Evolutionary conservation across 2,888 invertebrate species (phyloP).

Genomic region (Hyposoter didymator): DNA sequence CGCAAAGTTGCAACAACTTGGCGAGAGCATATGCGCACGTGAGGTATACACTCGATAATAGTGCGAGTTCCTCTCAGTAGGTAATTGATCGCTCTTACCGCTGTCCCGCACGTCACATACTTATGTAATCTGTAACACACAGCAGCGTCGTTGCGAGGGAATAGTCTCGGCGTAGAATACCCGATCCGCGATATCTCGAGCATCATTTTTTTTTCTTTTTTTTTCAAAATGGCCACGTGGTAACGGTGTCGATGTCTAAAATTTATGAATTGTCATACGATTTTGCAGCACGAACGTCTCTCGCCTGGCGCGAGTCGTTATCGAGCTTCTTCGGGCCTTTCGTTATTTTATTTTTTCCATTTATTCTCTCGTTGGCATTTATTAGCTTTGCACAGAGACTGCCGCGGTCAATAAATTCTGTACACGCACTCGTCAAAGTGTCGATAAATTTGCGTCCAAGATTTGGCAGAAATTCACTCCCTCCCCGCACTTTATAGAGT

Average conservation of each 20-base stretch:
- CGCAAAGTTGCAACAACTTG: constrained; percentile 26
- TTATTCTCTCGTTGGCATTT: not conserved
- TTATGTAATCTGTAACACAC: constrained; percentile 63
- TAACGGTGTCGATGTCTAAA: not conserved
- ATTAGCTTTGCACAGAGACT: not conserved
- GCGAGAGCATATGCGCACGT: constrained; percentile 19
- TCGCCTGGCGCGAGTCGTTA: not conserved
- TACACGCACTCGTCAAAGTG: constrained; percentile 25
- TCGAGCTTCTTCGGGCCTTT: constrained; percentile 2
- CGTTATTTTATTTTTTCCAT: constrained; percentile 5
- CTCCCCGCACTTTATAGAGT: not conserved
- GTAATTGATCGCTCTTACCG: constrained; percentile 69
- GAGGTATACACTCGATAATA: constrained; percentile 6
- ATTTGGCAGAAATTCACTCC: constrained; percentile 38
- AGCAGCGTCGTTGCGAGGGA: constrained; percentile 40
- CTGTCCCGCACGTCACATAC: constrained; percentile 59
- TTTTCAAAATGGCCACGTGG: not conserved
- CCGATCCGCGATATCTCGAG: constrained; percentile 15
- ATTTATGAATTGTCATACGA: not conserved
- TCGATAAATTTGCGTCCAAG: constrained; percentile 54
- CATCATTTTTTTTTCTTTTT: not conserved
- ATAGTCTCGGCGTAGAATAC: constrained; percentile 34
- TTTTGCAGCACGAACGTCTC: no score
- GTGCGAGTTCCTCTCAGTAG: constrained; percentile 43
- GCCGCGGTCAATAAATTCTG: constrained; percentile 33